phyloP scores from a whole-genome alignment of 1,140 invertebrate genomes.

The Steinernema khuongi region DNA sequence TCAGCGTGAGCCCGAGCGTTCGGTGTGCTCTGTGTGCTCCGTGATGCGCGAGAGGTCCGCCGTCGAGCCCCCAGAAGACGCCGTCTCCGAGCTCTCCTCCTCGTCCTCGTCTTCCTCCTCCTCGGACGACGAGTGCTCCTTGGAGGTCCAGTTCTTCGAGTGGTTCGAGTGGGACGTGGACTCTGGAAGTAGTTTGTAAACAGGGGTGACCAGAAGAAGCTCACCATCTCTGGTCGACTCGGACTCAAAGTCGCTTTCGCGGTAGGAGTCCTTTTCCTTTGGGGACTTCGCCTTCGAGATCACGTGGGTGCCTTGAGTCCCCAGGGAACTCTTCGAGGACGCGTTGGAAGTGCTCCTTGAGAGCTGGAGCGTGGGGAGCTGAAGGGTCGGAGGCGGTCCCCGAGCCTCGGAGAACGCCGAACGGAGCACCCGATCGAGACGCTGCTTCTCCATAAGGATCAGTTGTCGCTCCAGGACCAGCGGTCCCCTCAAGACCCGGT shows the following conservation, averaged over 20 bases:
- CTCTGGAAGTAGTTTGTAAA: too few relatives aligned
- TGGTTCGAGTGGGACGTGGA: neutral
- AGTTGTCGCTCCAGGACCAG: neutral
- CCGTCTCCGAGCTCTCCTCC: neutral
- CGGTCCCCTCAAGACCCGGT: neutral
- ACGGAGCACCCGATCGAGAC: neutral
- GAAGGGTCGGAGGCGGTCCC: neutral
- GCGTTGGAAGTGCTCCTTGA: neutral
- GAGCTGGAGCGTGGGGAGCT: neutral
- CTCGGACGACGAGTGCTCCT: neutral
- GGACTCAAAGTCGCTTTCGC: neutral
- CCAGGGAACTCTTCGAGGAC: neutral
- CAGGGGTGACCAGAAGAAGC: too few relatives aligned
- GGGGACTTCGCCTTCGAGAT: neutral
- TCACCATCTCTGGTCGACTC: too few relatives aligned
- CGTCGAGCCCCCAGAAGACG: neutral
- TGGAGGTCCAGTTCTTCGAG: neutral
- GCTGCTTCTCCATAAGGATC: constrained; percentile 1
- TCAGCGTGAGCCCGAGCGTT: neutral
- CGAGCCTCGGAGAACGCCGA: neutral
- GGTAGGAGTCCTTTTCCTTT: neutral
- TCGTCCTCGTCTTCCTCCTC: neutral
- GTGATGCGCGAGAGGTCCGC: neutral
- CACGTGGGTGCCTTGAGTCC: neutral
- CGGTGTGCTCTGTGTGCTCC: constrained; percentile 7